Conservation (phyloP, 1,140 invertebrate genomes). For the Zaprionus gabonicus region DNA sequence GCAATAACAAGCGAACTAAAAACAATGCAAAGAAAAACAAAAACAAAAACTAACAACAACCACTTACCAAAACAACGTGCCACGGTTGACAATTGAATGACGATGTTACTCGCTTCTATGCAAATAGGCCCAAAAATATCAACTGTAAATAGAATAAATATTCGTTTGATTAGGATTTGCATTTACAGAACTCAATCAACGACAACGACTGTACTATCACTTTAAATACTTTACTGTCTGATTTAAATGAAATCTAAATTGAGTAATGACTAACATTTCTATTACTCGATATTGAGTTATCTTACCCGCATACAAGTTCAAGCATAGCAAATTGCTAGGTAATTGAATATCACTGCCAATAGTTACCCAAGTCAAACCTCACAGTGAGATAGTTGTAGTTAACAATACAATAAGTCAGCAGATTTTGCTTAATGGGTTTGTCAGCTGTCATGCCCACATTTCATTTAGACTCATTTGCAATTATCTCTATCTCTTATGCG, state of each 20-base stretch:
- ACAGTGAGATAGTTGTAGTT: neutral
- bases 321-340: neutral
- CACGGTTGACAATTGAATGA: slow-evolving; percentile 23
- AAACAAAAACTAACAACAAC: slow-evolving; percentile 18
- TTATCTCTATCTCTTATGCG: slow-evolving; percentile 25
- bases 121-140: slow-evolving; percentile 31
- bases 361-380: neutral
- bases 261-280: neutral
- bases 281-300: neutral
- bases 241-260: neutral
- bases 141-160: slow-evolving; percentile 51
- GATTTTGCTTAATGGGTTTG: slow-evolving; percentile 14
- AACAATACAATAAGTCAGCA: slow-evolving; percentile 25
- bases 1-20: slow-evolving; percentile 43
- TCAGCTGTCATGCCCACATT: slow-evolving; percentile 23
- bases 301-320: neutral
- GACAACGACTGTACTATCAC: neutral
- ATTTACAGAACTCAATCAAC: slow-evolving; percentile 1
- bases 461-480: slow-evolving; percentile 29
- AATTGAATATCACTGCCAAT: slow-evolving; percentile 3
- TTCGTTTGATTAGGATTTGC: slow-evolving; percentile 26
- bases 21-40: slow-evolving; percentile 28
- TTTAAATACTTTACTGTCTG: neutral
- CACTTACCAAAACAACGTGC: slow-evolving; percentile 31
- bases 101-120: slow-evolving; percentile 18